Evolutionary conservation across 1,140 invertebrate genomes (phyloP).

Genomic region (Lasaia peninsularis): DNA sequence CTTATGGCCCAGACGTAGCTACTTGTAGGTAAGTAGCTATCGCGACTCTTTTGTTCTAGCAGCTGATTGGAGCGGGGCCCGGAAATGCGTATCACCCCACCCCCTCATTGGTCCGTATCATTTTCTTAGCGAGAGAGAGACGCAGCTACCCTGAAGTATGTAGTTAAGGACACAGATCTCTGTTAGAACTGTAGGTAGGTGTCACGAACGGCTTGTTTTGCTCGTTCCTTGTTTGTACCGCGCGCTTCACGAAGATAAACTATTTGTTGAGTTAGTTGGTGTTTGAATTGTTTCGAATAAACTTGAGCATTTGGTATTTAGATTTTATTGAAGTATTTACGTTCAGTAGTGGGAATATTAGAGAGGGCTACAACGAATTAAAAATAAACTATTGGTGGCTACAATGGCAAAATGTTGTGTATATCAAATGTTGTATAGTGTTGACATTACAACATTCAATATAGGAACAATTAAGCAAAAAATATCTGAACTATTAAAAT

Average conservation of each 20-base stretch:
- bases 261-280: slow-evolving; percentile 51
- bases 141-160: slow-evolving; percentile 62
- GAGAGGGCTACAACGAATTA: too few relatives aligned
- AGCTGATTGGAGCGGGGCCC: slow-evolving; percentile 75
- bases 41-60: slow-evolving; percentile 74
- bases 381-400: too few relatives aligned
- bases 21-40: slow-evolving; percentile 75
- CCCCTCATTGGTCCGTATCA: slow-evolving; percentile 75
- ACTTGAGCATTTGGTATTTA: slow-evolving; percentile 32
- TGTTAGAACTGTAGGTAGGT: slow-evolving; percentile 59
- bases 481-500: too few relatives aligned
- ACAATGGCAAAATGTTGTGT: too few relatives aligned
- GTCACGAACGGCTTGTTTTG: slow-evolving; percentile 53
- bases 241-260: slow-evolving; percentile 50
- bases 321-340: slow-evolving; percentile 46
- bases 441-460: too few relatives aligned
- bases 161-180: slow-evolving; percentile 69
- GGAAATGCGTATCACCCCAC: slow-evolving; percentile 76
- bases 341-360: too few relatives aligned
- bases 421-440: too few relatives aligned
- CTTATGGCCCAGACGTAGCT: slow-evolving; percentile 63
- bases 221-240: slow-evolving; percentile 41
- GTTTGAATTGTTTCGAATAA: slow-evolving; percentile 54
- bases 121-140: slow-evolving; percentile 75
- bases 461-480: too few relatives aligned